Evolutionary conservation across 2,797 vertebrate genomes (phyloP).

Genomic region (Anguilla megastoma): DNA sequence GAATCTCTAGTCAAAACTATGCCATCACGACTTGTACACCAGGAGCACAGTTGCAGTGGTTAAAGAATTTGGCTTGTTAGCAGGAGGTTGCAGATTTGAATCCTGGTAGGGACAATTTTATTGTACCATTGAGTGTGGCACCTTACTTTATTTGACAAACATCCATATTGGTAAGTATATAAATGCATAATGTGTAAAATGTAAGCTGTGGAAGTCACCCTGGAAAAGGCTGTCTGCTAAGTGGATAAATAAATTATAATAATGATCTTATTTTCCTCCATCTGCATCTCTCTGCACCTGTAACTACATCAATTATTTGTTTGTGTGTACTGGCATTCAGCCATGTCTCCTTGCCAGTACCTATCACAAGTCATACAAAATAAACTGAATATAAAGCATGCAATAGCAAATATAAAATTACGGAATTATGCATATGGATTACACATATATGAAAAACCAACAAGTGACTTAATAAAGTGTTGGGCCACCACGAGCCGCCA

Average conservation of each 20-base stretch:
- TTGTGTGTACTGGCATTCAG: background rate
- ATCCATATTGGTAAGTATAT: background rate
- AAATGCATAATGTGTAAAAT: background rate
- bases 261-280: background rate
- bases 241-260: constrained; percentile 9
- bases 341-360: background rate
- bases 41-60: background rate
- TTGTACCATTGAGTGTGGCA: background rate
- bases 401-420: background rate
- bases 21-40: background rate
- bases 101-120: background rate
- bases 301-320: background rate
- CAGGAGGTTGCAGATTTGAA: background rate
- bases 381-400: background rate
- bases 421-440: background rate
- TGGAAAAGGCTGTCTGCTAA: background rate
- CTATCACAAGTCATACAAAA: background rate
- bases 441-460: too few relatives aligned
- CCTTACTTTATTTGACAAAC: background rate
- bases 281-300: constrained; percentile 16
- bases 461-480: too few relatives aligned
- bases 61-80: too few relatives aligned
- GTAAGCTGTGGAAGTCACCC: background rate
- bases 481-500: too few relatives aligned
- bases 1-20: background rate